A percentile compares a stretch with the other conserved stretches of the same genome.
Conservation (phyloP, 2,888 invertebrate genomes). For the Euplagia quadripunctaria region DNA sequence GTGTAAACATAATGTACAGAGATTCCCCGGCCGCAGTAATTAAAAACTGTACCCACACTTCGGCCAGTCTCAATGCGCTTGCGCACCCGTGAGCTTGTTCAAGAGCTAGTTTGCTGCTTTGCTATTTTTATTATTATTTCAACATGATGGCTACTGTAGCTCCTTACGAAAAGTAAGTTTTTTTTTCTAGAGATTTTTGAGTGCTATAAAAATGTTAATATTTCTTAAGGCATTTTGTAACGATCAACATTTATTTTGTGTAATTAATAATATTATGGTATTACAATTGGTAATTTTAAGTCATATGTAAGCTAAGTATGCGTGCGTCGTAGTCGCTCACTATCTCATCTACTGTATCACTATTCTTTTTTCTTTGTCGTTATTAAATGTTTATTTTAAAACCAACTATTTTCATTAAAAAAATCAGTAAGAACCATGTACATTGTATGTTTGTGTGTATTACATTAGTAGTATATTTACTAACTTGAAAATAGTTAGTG, state of each 20-base stretch:
- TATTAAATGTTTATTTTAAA: too few species aligned
- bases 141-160: conserved; percentile 9
- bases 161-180: conserved; percentile 44
- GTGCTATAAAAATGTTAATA: neutral
- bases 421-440: too few species aligned
- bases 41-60: conserved; percentile 7
- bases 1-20: conserved; percentile 11
- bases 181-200: neutral
- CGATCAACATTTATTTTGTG: neutral
- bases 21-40: conserved; percentile 9
- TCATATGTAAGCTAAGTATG: too few species aligned
- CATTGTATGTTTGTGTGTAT: too few species aligned
- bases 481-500: too few species aligned
- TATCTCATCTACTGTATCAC: too few species aligned
- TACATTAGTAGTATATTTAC: too few species aligned
- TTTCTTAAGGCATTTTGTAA: neutral
- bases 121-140: neutral
- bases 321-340: too few species aligned
- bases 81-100: conserved; percentile 2
- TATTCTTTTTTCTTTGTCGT: too few species aligned
- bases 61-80: conserved; percentile 10
- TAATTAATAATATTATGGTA: too few species aligned
- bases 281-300: too few species aligned
- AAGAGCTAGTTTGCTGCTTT: neutral
- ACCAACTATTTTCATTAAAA: too few species aligned